Percentiles rank a stretch among this genome's conserved stretches.
Conservation (phyloP, 2,113 vertebrate species). For the Sardina pilchardus region DNA sequence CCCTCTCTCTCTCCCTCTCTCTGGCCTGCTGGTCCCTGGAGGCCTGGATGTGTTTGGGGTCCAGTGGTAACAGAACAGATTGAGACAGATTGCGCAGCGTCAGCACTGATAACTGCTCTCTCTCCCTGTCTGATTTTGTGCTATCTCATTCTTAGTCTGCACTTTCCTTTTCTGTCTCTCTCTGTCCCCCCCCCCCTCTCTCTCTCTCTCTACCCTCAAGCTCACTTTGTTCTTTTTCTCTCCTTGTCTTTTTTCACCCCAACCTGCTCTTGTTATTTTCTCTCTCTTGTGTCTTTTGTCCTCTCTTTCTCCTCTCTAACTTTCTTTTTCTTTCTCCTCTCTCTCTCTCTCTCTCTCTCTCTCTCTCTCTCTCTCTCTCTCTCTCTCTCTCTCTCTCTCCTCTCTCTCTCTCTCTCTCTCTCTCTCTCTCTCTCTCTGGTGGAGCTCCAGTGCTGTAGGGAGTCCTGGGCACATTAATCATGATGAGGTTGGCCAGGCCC, state of each 20-base stretch:
- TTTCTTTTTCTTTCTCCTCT: not conserved
- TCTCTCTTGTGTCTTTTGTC: not conserved
- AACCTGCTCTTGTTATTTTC: not conserved
- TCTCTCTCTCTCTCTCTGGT: not conserved
- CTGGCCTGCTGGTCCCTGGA: not conserved
- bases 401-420: not conserved
- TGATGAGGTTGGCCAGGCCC: not conserved
- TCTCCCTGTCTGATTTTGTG: not conserved
- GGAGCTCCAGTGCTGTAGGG: constrained; percentile 70
- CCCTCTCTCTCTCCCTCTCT: not conserved
- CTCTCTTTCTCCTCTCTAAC: not conserved
- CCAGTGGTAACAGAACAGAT: not conserved
- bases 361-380: not conserved
- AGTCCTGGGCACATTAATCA: constrained; percentile 49
- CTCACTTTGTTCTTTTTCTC: not conserved
- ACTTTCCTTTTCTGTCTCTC: not conserved
- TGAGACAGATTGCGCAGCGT: not conserved
- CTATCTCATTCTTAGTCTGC: not conserved
- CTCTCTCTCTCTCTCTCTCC: not conserved
- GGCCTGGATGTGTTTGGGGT: not conserved
- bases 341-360: not conserved
- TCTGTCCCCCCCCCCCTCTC: not conserved
- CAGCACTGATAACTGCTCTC: not conserved
- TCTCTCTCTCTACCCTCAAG: not conserved
- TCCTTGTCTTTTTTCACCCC: not conserved